phyloP scores from a whole-genome alignment of 92 coral and sea anemone species.

The Epizoanthus rinbou region DNA sequence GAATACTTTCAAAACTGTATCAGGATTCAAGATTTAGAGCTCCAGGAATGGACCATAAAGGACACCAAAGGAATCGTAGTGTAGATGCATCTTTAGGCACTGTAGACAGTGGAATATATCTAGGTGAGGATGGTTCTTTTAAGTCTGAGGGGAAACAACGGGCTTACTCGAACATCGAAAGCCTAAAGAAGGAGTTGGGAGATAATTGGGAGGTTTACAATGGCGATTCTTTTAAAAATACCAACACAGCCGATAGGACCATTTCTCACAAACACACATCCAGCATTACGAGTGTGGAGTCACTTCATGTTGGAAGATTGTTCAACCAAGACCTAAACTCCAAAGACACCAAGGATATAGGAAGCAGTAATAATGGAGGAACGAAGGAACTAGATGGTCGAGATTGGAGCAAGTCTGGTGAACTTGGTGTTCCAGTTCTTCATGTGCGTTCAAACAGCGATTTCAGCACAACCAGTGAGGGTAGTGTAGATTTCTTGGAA shows the following conservation, averaged over 20 bases:
- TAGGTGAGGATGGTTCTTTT: constrained; percentile 1
- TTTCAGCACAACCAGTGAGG: constrained; percentile 73
- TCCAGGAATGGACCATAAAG: constrained; percentile 20
- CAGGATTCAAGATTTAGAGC: constrained; percentile 44
- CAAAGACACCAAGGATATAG: background rate
- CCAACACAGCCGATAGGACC: background rate
- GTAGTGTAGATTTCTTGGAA: constrained; percentile 68
- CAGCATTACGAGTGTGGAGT: constrained; percentile 39
- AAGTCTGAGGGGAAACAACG: constrained; percentile 64
- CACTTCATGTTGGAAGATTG: constrained; percentile 19
- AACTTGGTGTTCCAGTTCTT: constrained; percentile 46
- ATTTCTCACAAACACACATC: constrained; percentile 50
- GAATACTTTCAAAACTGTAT: constrained; percentile 68
- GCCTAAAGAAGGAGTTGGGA: constrained; percentile 28
- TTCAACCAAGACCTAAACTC: constrained; percentile 7
- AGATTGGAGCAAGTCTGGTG: constrained; percentile 22
- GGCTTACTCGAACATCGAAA: constrained; percentile 61
- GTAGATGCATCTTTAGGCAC: background rate
- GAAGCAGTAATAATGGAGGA: constrained; percentile 25
- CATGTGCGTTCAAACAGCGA: constrained; percentile 76
- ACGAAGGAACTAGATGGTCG: constrained; percentile 31
- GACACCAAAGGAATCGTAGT: constrained; percentile 79
- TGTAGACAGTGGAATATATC: constrained; percentile 3
- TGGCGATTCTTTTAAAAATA: background rate
- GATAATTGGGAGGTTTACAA: constrained; percentile 32